Percentiles rank a stretch among this genome's conserved stretches.
Evolutionary conservation across 1,140 invertebrate genomes (phyloP).

Genomic region (Pogonomyrmex californicus): DNA sequence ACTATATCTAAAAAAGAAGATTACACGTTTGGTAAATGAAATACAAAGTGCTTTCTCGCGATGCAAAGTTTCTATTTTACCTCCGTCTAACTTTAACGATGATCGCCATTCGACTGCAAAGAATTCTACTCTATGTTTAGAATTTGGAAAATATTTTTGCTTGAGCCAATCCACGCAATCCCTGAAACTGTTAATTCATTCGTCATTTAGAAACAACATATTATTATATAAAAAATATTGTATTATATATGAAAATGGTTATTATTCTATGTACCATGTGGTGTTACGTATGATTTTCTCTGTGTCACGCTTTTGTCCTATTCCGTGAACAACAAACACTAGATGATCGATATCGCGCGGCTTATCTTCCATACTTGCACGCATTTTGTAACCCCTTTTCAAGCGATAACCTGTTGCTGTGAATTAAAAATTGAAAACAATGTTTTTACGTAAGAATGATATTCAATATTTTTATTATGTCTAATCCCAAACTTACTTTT

Average conservation of each 20-base stretch:
- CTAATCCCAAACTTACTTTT: conserved; percentile 87
- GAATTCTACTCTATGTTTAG: conserved; percentile 90
- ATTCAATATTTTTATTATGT: conserved; percentile 40
- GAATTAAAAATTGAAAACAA: conserved; percentile 49
- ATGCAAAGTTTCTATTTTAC: conserved; percentile 80
- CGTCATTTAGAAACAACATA: conserved; percentile 1
- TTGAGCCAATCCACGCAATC: conserved; percentile 89
- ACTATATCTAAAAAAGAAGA: conserved; percentile 88
- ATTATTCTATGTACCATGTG: conserved; percentile 86
- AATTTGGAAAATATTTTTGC: conserved; percentile 89
- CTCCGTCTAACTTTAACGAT: conserved; percentile 90
- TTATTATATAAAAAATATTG: conserved; percentile 2
- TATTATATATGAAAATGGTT: conserved; percentile 14
- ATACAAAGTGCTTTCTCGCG: neutral
- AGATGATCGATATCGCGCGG: conserved; percentile 92
- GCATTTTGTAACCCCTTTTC: conserved; percentile 89
- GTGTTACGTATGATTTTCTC: conserved; percentile 91
- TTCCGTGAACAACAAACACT: conserved; percentile 93
- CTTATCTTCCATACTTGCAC: conserved; percentile 88
- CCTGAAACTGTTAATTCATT: conserved; percentile 86
- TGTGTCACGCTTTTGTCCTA: conserved; percentile 92
- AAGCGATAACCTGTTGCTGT: conserved; percentile 89
- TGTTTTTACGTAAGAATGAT: neutral
- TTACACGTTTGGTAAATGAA: neutral
- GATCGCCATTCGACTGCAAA: conserved; percentile 92